Base-by-base conservation (phyloP, 2,113 vertebrate genomes). In the Girardinichthys multiradiatus region DNA sequence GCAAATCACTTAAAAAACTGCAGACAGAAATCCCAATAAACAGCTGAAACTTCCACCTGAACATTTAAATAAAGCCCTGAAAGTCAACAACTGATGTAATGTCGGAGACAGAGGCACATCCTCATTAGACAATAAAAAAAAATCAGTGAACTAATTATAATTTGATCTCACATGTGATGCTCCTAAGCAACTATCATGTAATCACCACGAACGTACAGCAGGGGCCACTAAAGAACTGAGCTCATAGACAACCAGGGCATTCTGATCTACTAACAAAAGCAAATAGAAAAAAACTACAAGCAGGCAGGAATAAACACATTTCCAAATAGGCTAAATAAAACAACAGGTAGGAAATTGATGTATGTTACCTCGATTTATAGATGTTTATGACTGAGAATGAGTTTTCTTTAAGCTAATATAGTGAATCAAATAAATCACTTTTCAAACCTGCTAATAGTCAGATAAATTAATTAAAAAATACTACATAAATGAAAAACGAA, bases 31-130 rank as follows among this genome's bases (percentile, higher is more conserved):
- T 79, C 9, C 73, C 67, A 73, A 35, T 26, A 66, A 39, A n/a
- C 30, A 39, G 57, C 28, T 30, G 37, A 76, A 68, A 82, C 79
- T 79, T 83, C 39, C 75, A 71, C 62, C 76, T 80, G 73, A 87
- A 87, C 66, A 81, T 87, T 88, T 76, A 0, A 57, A 88, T 39
- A 86, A 80, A 86, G 84, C 75, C 72, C 68, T 33, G 28, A n/a
- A 63, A 68, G 45, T 51, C 60, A 74, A 48, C 74, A 64, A 71
- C 70, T 65, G 48, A 68, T 75, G 75, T 68, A 76, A 84, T 79
- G 81, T 63, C 79, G 68, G 33, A 24, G 39, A 73, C 70, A 74
- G 57, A 88, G 74, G 65, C 57, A 35, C 54, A 76, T 75, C 73
- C 70, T 72, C 35, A 35, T 71, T 68, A 77, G 73, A 72, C 68